Base-by-base conservation (phyloP, 2,797 vertebrate species). In the Peromyscus attwateri region DNA sequence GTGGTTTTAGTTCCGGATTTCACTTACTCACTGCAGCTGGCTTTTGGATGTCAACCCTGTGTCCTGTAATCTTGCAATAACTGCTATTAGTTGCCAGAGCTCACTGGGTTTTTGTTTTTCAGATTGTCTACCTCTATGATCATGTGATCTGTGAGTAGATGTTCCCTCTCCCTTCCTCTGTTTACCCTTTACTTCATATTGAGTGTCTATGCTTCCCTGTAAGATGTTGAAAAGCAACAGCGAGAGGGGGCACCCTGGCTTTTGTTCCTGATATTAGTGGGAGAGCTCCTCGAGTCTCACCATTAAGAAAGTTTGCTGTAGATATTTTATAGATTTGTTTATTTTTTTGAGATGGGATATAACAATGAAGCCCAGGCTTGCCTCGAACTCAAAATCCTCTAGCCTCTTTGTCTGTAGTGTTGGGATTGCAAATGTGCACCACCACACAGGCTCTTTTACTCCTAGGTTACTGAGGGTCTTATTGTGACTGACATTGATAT, bases 1-100 rank as follows among this genome's bases (percentile, higher is more conserved):
- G 37, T 87, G 21, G 64, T 90, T 96, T 88, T 71, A 62, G 89
- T 57, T 96, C 90, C 87, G 25, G 49, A 60, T 70, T 93, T 49
- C 52, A 87, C 43, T 87, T 91, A 25, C 70, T 92, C 11, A 52
- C 73, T 83, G 55, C 60, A 71, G 6, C 49, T 87, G 52, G 57
- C 60, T 76, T 95, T 79, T 73, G 60, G 87, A 37, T 75, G 52
- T 92, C 75, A 90, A 71, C 60, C 60, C 46, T 89, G 46, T 85
- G 64, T 92, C 81, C 27, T 79, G 1, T 21, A 94, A 57, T 43
- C 52, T 83, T 71, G 25, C 23, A 79, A 40, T 82, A 82, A 77
- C 52, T 12, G 2, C 13, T 87, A 77, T 77, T 82, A 91, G 16
- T 79, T 91, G 4, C 16, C 70, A 49, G 43, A 87, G 1, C 52